phyloP scores from a whole-genome alignment of 2,113 vertebrate genomes.

The Onychostruthus taczanowskii region DNA sequence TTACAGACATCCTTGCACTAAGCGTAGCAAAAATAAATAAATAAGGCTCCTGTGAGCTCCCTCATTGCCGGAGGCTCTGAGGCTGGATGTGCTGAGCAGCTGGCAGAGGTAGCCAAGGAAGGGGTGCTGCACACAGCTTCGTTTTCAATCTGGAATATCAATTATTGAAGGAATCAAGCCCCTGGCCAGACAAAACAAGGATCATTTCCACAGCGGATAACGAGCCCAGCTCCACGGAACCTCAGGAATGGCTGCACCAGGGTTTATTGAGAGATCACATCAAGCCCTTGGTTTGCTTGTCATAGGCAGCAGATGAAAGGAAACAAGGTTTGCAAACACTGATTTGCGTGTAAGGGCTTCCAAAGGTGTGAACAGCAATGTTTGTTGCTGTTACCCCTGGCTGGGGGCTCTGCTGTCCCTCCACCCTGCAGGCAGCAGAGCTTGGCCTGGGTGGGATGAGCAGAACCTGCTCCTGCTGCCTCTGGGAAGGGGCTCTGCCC shows the following conservation, averaged over 20 bases:
- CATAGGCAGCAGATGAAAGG: conserved; percentile 4
- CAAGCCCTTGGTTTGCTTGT: background rate
- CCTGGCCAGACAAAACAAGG: background rate
- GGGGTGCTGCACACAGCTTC: background rate
- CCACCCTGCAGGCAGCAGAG: fast-evolving
- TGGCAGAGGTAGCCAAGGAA: background rate
- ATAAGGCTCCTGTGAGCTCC: background rate
- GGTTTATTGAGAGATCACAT: conserved; percentile 15
- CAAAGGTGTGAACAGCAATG: fast-evolving
- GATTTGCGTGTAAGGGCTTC: background rate
- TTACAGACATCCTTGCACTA: background rate
- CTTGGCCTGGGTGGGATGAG: background rate
- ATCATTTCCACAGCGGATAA: background rate
- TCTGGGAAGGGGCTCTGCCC: background rate
- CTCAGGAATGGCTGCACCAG: background rate
- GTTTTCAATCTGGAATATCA: background rate
- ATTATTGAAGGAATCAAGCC: background rate
- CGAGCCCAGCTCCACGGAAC: background rate
- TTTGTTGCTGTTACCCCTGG: background rate
- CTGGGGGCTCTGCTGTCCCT: background rate
- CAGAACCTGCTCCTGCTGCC: background rate
- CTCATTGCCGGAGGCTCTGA: background rate
- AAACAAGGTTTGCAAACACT: background rate
- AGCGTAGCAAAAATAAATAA: background rate
- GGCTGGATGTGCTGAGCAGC: background rate